Percentiles rank a stretch among this genome's conserved stretches.
Conservation (phyloP, 2,113 vertebrate genomes). For the Stigmatopora nigra region DNA sequence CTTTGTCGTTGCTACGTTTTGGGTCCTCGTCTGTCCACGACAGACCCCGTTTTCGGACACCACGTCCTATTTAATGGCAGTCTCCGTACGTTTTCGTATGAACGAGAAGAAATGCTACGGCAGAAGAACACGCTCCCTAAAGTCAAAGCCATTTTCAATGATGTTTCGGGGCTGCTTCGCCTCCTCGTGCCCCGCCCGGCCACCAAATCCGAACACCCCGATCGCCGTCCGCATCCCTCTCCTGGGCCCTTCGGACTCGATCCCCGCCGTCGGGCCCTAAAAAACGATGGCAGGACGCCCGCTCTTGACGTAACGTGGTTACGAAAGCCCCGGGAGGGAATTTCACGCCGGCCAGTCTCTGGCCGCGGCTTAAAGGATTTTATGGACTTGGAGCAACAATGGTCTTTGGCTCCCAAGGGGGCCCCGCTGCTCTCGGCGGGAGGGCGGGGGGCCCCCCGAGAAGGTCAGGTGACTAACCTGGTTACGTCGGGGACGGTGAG, state of each 20-base stretch:
- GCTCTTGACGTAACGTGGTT: neutral
- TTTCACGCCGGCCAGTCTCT: neutral
- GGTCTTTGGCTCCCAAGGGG: conserved; percentile 27
- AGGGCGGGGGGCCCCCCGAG: conserved; percentile 8
- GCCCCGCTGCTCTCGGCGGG: conserved; percentile 18
- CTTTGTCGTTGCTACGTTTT: too few species aligned
- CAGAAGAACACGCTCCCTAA: too few species aligned
- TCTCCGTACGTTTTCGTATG: too few species aligned
- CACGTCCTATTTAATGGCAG: too few species aligned
- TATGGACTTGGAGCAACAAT: conserved; percentile 35
- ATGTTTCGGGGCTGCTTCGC: too few species aligned
- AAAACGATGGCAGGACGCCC: neutral
- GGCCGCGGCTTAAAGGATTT: conserved; percentile 28
- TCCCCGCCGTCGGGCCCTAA: neutral
- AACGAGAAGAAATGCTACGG: too few species aligned
- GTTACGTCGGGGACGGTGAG: conserved; percentile 22
- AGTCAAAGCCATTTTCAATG: too few species aligned
- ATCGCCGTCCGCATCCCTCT: neutral
- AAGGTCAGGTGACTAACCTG: conserved; percentile 12
- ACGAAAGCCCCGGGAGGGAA: neutral
- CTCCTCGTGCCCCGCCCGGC: too few species aligned
- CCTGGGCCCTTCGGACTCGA: neutral
- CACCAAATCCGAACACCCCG: too few species aligned
- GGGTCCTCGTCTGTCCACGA: too few species aligned
- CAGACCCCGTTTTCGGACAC: too few species aligned